Evolutionary conservation across 2,888 invertebrate genomes (phyloP).

Genomic region (Amphipoea lucens): DNA sequence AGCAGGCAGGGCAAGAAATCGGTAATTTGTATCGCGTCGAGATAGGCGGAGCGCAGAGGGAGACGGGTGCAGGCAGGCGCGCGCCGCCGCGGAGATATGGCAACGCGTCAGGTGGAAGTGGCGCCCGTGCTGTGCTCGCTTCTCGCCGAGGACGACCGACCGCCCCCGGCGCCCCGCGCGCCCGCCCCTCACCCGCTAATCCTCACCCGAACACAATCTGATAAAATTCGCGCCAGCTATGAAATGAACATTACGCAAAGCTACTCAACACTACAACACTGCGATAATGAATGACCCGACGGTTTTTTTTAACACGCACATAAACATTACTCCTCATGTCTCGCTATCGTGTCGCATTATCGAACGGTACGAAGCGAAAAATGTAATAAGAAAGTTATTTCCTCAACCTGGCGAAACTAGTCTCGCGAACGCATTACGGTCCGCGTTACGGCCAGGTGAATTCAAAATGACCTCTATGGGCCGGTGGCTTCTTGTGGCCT

Average conservation of each 20-base stretch:
- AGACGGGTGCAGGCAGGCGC: constrained; percentile 86
- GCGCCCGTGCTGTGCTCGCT: constrained; percentile 83
- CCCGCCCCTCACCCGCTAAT: constrained; percentile 84
- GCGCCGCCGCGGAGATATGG: constrained; percentile 87
- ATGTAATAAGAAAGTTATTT: constrained; percentile 90
- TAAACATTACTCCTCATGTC: constrained; percentile 79
- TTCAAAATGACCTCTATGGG: constrained; percentile 90
- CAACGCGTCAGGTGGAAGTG: constrained; percentile 90
- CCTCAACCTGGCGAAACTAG: constrained; percentile 90
- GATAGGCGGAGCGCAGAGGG: constrained; percentile 87
- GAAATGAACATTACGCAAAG: constrained; percentile 90
- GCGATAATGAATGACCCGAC: constrained; percentile 88
- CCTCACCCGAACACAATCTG: constrained; percentile 89
- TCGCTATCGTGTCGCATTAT: constrained; percentile 80
- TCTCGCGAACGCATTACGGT: constrained; percentile 89
- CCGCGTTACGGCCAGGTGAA: constrained; percentile 89
- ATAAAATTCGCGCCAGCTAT: constrained; percentile 90
- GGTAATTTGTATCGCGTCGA: constrained; percentile 88
- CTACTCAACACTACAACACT: constrained; percentile 85
- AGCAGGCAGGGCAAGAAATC: constrained; percentile 89
- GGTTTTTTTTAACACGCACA: constrained; percentile 79
- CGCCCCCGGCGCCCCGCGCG: constrained; percentile 78
- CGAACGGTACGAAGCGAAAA: constrained; percentile 80
- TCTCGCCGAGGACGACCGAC: constrained; percentile 83
- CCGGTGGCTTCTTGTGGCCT: constrained; percentile 89